Evolutionary conservation across 2,113 vertebrate species (phyloP), one percentile per base, ranked within the genome.

Genomic region (Loxodonta africana): DNA sequence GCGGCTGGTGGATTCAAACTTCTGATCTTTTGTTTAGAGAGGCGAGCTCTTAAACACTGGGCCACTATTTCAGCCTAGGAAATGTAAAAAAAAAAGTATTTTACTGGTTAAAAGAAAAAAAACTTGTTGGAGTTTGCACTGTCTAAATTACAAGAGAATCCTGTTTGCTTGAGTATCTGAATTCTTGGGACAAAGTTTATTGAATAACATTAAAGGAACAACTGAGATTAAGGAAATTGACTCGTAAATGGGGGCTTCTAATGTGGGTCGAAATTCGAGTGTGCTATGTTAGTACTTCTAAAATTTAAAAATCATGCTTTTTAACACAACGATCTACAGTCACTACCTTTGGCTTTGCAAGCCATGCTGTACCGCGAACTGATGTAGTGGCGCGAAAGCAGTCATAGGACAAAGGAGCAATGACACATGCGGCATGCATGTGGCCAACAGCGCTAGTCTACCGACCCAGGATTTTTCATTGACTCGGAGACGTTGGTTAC

Each of bases 171-270:
- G 30, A 48, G 21, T 21, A 60, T 33, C 15, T 28, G 44, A 1
- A 51, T 71, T 67, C 82, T 44, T 67, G 46, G 20, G 3, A 30
- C 33, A 67, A 71, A 77, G 2, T 9, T 44, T 25, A 63, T 14
- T 60, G 26, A 82, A 30, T 46, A 78, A 82, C 8, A 6, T 37
- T n/a, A 51, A 63, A 2, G 11, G 17, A 71, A 71, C 10, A 60
- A 67, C 37, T 21, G 33, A 80, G 57, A 33, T 0, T 14, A 20
- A 6, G 1, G 9, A 9, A 65, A 8, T 8, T 18, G 4, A 37
- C 1, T 37, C 37, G 15, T 8, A 48, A 33, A 9, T 0, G 15
- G 10, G 69, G 28, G 23, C 0, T 5, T 9, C 2, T 2, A 28
- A 15, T 37, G 8, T 9, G 3, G 2, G 2, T 86, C 11, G 15